A percentile compares a stretch with the other conserved stretches of the same genome.
These are phyloP conservation scores for Benthosema pterotum DNA, from an alignment of 2,797 vertebrate species.

Conservation along the genomic window DNA sequence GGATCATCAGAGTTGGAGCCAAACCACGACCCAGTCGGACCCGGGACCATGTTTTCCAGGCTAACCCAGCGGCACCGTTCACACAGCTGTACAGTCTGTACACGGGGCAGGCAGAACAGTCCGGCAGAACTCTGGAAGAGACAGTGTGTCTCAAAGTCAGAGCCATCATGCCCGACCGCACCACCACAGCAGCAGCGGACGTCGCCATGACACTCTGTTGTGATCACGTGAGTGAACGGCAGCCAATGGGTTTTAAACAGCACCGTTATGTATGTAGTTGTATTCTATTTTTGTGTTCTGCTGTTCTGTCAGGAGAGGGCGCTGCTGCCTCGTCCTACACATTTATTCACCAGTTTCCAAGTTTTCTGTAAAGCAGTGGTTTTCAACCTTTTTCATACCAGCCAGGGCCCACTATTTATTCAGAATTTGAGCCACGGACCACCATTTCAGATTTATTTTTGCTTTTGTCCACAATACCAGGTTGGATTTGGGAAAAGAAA, in stretches of 20 bases:
- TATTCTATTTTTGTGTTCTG: neutral
- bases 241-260: slow-evolving; percentile 64
- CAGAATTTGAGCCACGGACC: too few relatives aligned
- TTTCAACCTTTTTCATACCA: too few relatives aligned
- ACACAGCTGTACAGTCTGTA: slow-evolving; percentile 51
- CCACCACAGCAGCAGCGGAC: slow-evolving; percentile 66
- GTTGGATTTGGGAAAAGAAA: too few relatives aligned
- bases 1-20: slow-evolving; percentile 55
- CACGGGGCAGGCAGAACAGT: slow-evolving; percentile 65
- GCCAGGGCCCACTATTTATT: too few relatives aligned
- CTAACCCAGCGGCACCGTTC: slow-evolving; percentile 13
- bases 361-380: too few relatives aligned
- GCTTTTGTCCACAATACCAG: too few relatives aligned
- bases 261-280: accelerated
- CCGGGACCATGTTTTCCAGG: slow-evolving; percentile 23
- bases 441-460: too few relatives aligned
- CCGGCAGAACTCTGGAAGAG: slow-evolving; percentile 56
- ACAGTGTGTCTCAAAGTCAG: slow-evolving; percentile 79
- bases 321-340: slow-evolving; percentile 11
- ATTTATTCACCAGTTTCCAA: too few relatives aligned
- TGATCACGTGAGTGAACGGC: slow-evolving; percentile 61
- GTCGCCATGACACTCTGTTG: slow-evolving; percentile 80
- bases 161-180: slow-evolving; percentile 71
- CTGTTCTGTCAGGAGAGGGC: slow-evolving; percentile 50
- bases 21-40: slow-evolving; percentile 34